A percentile compares a stretch with the other conserved stretches of the same genome.
phyloP scores from a whole-genome alignment of 2,888 invertebrate genomes.

The Ectemnius continuus region DNA sequence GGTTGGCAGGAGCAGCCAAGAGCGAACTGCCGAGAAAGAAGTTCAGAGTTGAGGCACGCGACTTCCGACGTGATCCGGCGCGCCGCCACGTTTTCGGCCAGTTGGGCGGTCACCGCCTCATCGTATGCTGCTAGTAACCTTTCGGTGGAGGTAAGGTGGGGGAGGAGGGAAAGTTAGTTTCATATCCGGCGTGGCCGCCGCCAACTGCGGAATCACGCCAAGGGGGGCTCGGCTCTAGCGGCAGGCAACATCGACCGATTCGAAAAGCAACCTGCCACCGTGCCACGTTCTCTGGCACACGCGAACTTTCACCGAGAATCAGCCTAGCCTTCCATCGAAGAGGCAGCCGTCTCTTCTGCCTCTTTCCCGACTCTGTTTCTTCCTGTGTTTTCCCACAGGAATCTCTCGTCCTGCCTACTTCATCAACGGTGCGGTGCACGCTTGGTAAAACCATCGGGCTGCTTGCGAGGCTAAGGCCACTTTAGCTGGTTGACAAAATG shows the following conservation, averaged over 20 bases:
- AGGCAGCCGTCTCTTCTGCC: slow-evolving; percentile 41
- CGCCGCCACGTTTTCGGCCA: background rate
- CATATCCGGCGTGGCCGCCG: slow-evolving; percentile 68
- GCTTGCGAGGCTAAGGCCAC: slow-evolving; percentile 46
- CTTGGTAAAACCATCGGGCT: slow-evolving; percentile 23
- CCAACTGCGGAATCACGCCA: slow-evolving; percentile 66
- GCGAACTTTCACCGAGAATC: slow-evolving; percentile 55
- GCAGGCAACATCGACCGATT: slow-evolving; percentile 61
- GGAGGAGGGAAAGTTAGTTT: slow-evolving; percentile 67
- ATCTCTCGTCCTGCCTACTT: slow-evolving; percentile 11
- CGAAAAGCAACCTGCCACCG: slow-evolving; percentile 59
- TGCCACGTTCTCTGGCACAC: slow-evolving; percentile 64
- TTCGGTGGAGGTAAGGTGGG: slow-evolving; percentile 37
- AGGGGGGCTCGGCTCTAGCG: slow-evolving; percentile 45
- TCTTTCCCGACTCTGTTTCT: background rate
- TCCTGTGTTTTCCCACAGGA: background rate
- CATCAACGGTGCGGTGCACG: slow-evolving; percentile 19
- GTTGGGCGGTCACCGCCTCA: background rate
- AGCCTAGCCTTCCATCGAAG: slow-evolving; percentile 24
- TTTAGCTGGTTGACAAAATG: slow-evolving; percentile 67
- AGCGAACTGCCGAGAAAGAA: background rate
- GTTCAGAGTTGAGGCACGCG: slow-evolving; percentile 26
- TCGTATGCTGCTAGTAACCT: background rate
- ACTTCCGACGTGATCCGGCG: slow-evolving; percentile 17
- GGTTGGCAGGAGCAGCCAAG: background rate